Evolutionary conservation across 2,888 invertebrate species (phyloP).

Genomic region (Trilocha varians): DNA sequence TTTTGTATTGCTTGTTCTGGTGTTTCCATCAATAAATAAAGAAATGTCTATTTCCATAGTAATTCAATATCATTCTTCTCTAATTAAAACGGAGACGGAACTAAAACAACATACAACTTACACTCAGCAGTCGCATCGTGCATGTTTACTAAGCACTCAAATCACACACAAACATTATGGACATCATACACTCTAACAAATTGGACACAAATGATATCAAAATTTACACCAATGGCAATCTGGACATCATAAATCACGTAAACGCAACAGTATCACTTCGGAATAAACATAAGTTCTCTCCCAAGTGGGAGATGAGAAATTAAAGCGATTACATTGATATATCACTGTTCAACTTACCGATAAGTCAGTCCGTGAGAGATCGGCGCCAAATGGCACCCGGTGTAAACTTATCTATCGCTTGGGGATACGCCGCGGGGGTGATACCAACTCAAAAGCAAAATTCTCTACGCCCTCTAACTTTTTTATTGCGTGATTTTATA

Average conservation of each 20-base stretch:
- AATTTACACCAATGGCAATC: background rate
- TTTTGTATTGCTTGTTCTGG: too few species aligned
- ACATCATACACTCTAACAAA: too few species aligned
- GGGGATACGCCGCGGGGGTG: slow-evolving; percentile 27
- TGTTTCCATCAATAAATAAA: too few species aligned
- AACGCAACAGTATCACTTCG: slow-evolving; percentile 38
- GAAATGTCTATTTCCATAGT: too few species aligned
- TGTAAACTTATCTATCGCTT: slow-evolving; percentile 63
- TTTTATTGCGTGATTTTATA: background rate
- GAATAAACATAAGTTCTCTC: slow-evolving; percentile 53
- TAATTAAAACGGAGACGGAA: too few species aligned
- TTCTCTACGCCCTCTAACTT: slow-evolving; percentile 24
- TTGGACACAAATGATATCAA: too few species aligned
- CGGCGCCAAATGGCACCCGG: slow-evolving; percentile 62
- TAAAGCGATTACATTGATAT: slow-evolving; percentile 72
- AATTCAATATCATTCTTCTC: too few species aligned
- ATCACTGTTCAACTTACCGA: slow-evolving; percentile 67
- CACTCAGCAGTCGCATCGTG: too few species aligned
- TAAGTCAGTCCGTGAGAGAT: slow-evolving; percentile 64
- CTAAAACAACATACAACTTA: too few species aligned
- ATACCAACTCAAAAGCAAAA: slow-evolving; percentile 31
- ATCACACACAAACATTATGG: too few species aligned
- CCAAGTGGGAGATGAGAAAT: slow-evolving; percentile 68
- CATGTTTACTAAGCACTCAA: too few species aligned
- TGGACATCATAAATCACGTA: slow-evolving; percentile 30